Base-by-base conservation (phyloP, 1,140 invertebrate genomes). In the Lordiphosa collinella region DNA sequence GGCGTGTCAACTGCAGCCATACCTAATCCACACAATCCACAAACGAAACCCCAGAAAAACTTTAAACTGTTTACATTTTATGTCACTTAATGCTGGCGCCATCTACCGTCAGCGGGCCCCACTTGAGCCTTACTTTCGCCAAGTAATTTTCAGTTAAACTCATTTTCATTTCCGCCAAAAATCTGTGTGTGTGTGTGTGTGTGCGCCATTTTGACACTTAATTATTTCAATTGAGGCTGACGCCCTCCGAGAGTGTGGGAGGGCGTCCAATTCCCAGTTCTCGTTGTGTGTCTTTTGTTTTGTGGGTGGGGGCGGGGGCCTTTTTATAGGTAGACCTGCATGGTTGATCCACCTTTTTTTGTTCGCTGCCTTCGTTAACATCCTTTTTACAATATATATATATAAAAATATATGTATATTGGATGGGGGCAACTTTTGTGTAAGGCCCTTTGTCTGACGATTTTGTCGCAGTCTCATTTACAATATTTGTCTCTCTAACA, bases 401-500 rank as follows among this genome's bases (percentile, higher is more conserved):
- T 25, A 38, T 29, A 29, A 12, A 35, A 14, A 48, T 68, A 49
- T 60, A 32, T 59, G 60, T 37, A 47, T 32, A 12, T 31, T 55
- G 16, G 35, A 50, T 51, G 51, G 16, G 43, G 34, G 32, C 46
- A 63, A 52, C 35, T 52, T 47, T 47, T 58, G 48, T 38, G 50
- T 49, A 49, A 54, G 32, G 41, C 60, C 72, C 38, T 76, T 76
- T 76, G 73, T 76, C 72, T 66, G 72, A 76, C 54, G 66, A 67
- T 76, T 76, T 76, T 76, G 73, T 76, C 73, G 73, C 73, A 76
- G 72, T 76, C 74, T 78, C 74, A 78, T 78, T 78, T 78, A 78
- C 74, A 78, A 78, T 78, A 78, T 78, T 78, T 78, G 67, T 75
- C 66, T 51, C 50, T 43, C 53, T 55, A 22, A 54, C 54, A 50